Percentiles rank a stretch among this genome's conserved stretches.
These are phyloP conservation scores for Notarius quadriscutis DNA, from an alignment of 2,113 vertebrate species.

Conservation along the genomic window DNA sequence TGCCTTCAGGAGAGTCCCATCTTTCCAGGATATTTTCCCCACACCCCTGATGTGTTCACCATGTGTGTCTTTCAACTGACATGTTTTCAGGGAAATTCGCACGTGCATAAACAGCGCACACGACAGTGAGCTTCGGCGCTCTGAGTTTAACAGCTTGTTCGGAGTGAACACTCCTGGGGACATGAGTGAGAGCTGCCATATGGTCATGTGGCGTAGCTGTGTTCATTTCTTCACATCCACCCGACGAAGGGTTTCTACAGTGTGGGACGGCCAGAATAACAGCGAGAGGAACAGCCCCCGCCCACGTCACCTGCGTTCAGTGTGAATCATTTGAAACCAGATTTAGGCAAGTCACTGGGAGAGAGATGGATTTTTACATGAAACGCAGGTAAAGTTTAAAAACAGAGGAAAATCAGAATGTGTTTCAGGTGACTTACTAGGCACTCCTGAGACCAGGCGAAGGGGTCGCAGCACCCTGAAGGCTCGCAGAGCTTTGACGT, in stretches of 20 bases:
- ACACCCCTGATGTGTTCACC: background rate
- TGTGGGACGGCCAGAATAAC: background rate
- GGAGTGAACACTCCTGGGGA: slow-evolving; percentile 55
- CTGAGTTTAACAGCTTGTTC: slow-evolving; percentile 54
- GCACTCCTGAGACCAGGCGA: slow-evolving; percentile 98
- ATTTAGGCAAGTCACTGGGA: background rate
- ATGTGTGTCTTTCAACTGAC: background rate
- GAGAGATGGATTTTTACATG: background rate
- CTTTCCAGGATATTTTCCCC: background rate
- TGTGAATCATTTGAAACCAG: background rate
- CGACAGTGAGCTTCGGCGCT: slow-evolving; percentile 36
- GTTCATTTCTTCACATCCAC: slow-evolving; percentile 25
- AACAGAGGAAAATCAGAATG: background rate
- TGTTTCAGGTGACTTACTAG: slow-evolving; percentile 81
- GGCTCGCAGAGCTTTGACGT: slow-evolving; percentile 98
- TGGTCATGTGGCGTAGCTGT: slow-evolving; percentile 44
- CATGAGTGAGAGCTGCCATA: slow-evolving; percentile 52
- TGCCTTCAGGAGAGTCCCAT: background rate
- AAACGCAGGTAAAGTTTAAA: background rate
- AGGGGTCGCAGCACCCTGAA: slow-evolving; percentile 98
- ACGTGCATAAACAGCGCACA: slow-evolving; percentile 23
- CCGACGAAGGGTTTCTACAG: background rate
- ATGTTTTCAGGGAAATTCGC: background rate
- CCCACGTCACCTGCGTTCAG: background rate
- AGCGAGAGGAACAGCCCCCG: background rate